Conservation (phyloP, 1,140 invertebrate species). For the Leptonema lineaticorne region DNA sequence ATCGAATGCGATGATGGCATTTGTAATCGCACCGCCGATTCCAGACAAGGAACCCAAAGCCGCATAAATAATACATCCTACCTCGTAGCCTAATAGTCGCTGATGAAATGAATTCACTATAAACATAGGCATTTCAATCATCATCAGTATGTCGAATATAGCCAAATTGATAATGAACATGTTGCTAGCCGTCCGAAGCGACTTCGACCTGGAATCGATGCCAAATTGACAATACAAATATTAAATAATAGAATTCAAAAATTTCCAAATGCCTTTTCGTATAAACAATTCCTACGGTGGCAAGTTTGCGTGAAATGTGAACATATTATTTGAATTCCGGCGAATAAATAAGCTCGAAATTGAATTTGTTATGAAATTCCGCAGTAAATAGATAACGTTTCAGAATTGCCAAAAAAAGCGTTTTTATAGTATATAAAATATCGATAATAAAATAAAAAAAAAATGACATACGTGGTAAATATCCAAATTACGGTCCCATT, state of each 20-base stretch:
- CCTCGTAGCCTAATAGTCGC: constrained; percentile 64
- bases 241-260: too few species aligned
- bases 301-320: too few species aligned
- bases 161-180: constrained; percentile 78
- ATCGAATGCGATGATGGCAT: constrained; percentile 75
- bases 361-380: too few species aligned
- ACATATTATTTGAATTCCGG: too few species aligned
- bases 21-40: constrained; percentile 71
- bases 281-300: too few species aligned
- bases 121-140: constrained; percentile 72
- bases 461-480: constrained; percentile 70
- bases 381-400: too few species aligned
- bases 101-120: constrained; percentile 68
- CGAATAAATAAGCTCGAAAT: neutral
- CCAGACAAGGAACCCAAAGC: constrained; percentile 68
- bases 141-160: constrained; percentile 74
- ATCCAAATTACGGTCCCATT: constrained; percentile 82
- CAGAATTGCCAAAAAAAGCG: too few species aligned
- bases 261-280: too few species aligned
- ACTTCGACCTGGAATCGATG: constrained; percentile 62
- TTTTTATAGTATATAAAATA: too few species aligned
- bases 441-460: neutral
- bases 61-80: constrained; percentile 71
- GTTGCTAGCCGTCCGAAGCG: constrained; percentile 75
- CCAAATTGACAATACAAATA: too few species aligned